Conservation (phyloP, 2,113 vertebrate genomes). For the Balaeniceps rex region DNA sequence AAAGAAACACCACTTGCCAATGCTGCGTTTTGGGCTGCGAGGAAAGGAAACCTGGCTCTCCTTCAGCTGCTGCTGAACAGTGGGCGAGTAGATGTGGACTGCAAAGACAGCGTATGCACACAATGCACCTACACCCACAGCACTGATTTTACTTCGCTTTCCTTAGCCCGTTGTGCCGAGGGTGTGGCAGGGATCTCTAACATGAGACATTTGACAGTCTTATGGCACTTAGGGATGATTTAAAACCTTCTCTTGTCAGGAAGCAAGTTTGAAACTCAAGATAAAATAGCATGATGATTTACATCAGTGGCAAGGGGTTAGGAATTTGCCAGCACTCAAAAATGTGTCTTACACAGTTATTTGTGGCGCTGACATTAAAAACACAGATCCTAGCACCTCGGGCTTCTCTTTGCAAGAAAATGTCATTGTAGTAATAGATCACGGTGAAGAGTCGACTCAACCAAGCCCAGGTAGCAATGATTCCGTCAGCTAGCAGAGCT, state of each 20-base stretch:
- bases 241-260: conserved; percentile 1
- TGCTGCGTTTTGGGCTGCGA: conserved; percentile 95
- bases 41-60: conserved; percentile 92
- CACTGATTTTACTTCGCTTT: background rate
- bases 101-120: conserved; percentile 92
- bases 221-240: background rate
- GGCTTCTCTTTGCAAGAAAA: conserved; percentile 26
- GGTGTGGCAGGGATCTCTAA: background rate
- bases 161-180: background rate
- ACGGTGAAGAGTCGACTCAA: background rate
- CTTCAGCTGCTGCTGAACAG: conserved; percentile 95
- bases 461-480: background rate
- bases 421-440: conserved; percentile 1
- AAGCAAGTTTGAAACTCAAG: background rate
- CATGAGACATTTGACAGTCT: background rate
- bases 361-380: background rate
- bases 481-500: background rate
- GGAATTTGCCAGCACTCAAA: conserved; percentile 26
- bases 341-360: background rate
- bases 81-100: conserved; percentile 94
- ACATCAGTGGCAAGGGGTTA: background rate
- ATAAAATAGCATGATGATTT: background rate
- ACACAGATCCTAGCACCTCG: background rate
- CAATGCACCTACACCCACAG: conserved; percentile 52
- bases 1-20: conserved; percentile 98